phyloP scores from a whole-genome alignment of 2,113 vertebrate genomes.

The Crotalus horridus region DNA sequence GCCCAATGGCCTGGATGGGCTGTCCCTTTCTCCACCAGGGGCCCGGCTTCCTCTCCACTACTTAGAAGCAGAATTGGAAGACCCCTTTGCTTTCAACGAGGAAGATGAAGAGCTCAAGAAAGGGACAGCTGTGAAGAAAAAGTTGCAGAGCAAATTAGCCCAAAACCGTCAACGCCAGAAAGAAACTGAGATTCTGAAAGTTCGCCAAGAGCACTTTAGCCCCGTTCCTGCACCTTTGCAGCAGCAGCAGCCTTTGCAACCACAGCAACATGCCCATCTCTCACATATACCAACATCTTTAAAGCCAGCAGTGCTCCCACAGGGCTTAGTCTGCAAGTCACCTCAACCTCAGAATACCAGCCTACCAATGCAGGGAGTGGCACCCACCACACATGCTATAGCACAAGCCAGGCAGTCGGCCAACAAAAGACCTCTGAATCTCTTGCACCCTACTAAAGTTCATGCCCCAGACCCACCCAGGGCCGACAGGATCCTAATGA shows the following conservation, averaged over 20 bases:
- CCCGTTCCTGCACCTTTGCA: slow-evolving; percentile 78
- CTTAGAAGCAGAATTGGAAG: slow-evolving; percentile 87
- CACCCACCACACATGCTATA: slow-evolving; percentile 78
- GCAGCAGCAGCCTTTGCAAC: slow-evolving; percentile 73
- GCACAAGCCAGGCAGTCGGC: slow-evolving; percentile 82
- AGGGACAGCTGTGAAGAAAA: slow-evolving; percentile 85
- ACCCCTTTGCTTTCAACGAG: slow-evolving; percentile 97
- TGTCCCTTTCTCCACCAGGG: slow-evolving; percentile 87
- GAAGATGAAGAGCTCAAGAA: slow-evolving; percentile 87
- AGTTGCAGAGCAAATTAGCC: slow-evolving; percentile 87
- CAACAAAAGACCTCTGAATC: slow-evolving; percentile 80
- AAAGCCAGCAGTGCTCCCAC: slow-evolving; percentile 80
- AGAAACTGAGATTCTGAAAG: slow-evolving; percentile 87
- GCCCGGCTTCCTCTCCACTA: slow-evolving; percentile 85
- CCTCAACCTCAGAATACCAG: slow-evolving; percentile 89
- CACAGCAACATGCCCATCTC: slow-evolving; percentile 66
- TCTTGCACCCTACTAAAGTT: slow-evolving; percentile 73
- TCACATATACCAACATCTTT: slow-evolving; percentile 73
- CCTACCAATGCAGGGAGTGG: slow-evolving; percentile 86
- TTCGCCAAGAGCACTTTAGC: slow-evolving; percentile 93
- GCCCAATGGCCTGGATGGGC: slow-evolving; percentile 91
- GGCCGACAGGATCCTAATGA: slow-evolving; percentile 86
- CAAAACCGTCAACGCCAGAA: slow-evolving; percentile 83
- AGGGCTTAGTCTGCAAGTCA: slow-evolving; percentile 93
- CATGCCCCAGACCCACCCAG: slow-evolving; percentile 67